Conservation (phyloP, 2,797 vertebrate species). For the Periophthalmus magnuspinnatus region DNA sequence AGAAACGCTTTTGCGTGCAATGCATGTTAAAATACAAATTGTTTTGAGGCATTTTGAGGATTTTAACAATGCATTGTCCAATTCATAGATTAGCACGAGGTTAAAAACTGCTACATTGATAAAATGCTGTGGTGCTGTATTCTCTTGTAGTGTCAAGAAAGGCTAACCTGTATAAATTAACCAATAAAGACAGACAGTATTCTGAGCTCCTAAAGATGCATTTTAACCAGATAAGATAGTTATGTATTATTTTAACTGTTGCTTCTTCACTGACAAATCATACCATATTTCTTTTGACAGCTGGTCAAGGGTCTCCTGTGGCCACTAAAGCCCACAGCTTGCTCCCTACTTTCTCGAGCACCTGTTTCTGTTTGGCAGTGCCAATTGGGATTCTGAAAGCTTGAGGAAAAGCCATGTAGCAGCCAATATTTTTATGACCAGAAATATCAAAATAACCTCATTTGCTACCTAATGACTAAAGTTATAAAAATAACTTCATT, state of each 20-base stretch:
- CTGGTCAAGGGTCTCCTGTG: constrained; percentile 78
- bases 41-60: too few relatives aligned
- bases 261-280: constrained; percentile 47
- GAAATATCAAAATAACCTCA: background rate
- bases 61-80: too few relatives aligned
- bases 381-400: constrained; percentile 58
- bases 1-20: too few relatives aligned
- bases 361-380: constrained; percentile 76
- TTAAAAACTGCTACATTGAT: background rate
- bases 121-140: too few relatives aligned
- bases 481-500: background rate
- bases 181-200: too few relatives aligned
- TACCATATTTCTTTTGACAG: constrained; percentile 66
- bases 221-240: background rate
- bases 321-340: constrained; percentile 67
- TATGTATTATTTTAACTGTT: background rate
- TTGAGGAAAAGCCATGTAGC: constrained; percentile 75
- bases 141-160: too few relatives aligned
- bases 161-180: too few relatives aligned
- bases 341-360: constrained; percentile 75
- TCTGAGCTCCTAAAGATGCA: too few relatives aligned
- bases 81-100: background rate
- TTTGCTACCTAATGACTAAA: background rate
- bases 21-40: too few relatives aligned
- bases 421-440: constrained; percentile 6